Percentiles rank a stretch among this genome's conserved stretches.
Conservation (phyloP, 2,888 invertebrate species). For the Calameuta pallipes region DNA sequence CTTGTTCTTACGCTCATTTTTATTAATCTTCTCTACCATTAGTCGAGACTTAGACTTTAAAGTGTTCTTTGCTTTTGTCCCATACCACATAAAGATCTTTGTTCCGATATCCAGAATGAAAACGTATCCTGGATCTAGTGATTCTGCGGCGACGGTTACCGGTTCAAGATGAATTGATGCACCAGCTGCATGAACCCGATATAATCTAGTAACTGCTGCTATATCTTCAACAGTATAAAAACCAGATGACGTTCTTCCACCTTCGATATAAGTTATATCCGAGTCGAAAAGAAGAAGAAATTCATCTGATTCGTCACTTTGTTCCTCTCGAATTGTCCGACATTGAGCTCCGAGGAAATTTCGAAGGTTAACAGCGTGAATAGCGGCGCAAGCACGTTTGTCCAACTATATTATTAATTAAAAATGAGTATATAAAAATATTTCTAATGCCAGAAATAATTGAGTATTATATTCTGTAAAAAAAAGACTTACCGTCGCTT, state of each 20-base stretch:
- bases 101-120: slow-evolving; percentile 91
- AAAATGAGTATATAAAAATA: slow-evolving; percentile 16
- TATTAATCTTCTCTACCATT: slow-evolving; percentile 98
- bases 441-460: slow-evolving; percentile 6
- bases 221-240: slow-evolving; percentile 97
- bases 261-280: slow-evolving; percentile 94
- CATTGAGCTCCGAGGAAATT: slow-evolving; percentile 95
- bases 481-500: slow-evolving; percentile 80
- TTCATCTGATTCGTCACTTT: slow-evolving; percentile 96
- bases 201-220: slow-evolving; percentile 84
- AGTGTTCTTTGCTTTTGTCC: slow-evolving; percentile 87
- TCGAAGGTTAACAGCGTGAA: slow-evolving; percentile 98
- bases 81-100: slow-evolving; percentile 92
- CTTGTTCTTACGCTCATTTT: slow-evolving; percentile 96
- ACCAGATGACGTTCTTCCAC: slow-evolving; percentile 96
- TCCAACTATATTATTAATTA: slow-evolving; percentile 74
- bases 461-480: neutral
- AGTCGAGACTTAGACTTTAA: slow-evolving; percentile 88
- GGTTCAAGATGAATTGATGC: slow-evolving; percentile 90
- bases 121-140: slow-evolving; percentile 91
- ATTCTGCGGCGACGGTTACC: slow-evolving; percentile 76
- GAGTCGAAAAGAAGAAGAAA: slow-evolving; percentile 92
- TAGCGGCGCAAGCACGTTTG: slow-evolving; percentile 95
- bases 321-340: slow-evolving; percentile 96
- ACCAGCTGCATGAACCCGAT: slow-evolving; percentile 90